phyloP scores from a whole-genome alignment of 2,113 vertebrate species.

The Lampris megalopsis region DNA sequence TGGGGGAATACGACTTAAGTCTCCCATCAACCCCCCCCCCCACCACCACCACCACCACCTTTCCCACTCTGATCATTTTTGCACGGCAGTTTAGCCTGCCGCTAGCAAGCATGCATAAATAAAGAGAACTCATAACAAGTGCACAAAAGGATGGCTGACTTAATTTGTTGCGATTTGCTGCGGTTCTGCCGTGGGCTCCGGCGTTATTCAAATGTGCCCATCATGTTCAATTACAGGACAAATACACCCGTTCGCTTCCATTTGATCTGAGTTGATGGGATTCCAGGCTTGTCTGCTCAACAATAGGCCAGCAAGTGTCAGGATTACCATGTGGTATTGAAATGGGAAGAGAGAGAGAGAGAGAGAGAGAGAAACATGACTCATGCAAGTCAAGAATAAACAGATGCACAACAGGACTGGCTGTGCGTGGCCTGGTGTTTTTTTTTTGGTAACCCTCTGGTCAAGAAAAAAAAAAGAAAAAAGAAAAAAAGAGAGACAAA shows the following conservation, averaged over 20 bases:
- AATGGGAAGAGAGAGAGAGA: constrained; percentile 11
- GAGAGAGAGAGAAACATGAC: neutral
- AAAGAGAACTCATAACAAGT: constrained; percentile 81
- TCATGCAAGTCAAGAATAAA: constrained; percentile 27
- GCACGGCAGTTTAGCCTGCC: constrained; percentile 56
- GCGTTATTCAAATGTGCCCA: constrained; percentile 82
- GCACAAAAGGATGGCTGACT: constrained; percentile 77
- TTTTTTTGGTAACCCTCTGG: neutral
- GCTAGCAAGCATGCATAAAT: constrained; percentile 77
- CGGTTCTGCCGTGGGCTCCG: constrained; percentile 73
- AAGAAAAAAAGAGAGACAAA: no score
- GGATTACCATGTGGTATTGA: constrained; percentile 43
- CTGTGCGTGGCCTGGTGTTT: constrained; percentile 11
- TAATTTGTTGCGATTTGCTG: constrained; percentile 81
- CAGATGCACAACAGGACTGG: neutral
- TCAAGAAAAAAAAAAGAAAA: no score
- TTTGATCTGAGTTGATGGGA: constrained; percentile 5
- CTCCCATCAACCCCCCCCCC: neutral
- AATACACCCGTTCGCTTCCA: constrained; percentile 55
- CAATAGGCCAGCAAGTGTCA: constrained; percentile 14
- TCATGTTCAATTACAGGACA: constrained; percentile 86
- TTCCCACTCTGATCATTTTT: constrained; percentile 61
- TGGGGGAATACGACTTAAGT: constrained; percentile 13
- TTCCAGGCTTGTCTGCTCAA: constrained; percentile 27
- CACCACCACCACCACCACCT: neutral